Evolutionary conservation across 1,140 invertebrate genomes (phyloP).

Genomic region (Sinella curviseta): DNA sequence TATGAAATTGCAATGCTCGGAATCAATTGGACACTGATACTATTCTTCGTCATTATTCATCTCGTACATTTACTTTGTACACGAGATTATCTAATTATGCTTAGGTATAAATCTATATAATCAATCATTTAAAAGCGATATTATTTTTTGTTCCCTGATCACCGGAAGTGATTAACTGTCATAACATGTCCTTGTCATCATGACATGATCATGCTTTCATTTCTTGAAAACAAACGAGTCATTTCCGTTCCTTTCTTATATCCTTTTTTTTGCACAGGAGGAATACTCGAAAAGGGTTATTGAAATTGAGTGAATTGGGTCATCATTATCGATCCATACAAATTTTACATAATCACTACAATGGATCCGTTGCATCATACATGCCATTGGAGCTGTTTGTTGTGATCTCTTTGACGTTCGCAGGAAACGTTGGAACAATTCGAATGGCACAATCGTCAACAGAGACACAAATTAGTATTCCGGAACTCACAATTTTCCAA

Average conservation of each 20-base stretch:
- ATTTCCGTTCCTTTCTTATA: neutral
- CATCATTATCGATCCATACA: neutral
- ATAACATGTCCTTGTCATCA: too few relatives aligned
- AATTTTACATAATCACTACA: neutral
- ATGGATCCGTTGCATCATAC: neutral
- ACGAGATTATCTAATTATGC: neutral
- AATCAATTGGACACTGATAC: neutral
- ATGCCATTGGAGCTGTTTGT: neutral
- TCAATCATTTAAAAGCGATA: neutral
- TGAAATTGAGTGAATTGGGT: neutral
- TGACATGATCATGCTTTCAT: too few relatives aligned
- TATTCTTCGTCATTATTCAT: conserved; percentile 1
- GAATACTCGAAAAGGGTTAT: neutral
- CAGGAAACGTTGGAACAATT: conserved; percentile 9
- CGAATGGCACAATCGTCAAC: neutral
- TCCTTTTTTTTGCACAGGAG: neutral
- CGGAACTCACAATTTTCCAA: neutral
- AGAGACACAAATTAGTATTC: neutral
- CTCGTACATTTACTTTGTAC: neutral
- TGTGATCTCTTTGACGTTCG: neutral
- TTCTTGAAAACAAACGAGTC: neutral
- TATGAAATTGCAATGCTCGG: neutral
- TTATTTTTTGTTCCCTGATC: too few relatives aligned
- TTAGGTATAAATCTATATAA: neutral
- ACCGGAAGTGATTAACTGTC: too few relatives aligned